A percentile compares a stretch with the other conserved stretches of the same genome.
Conservation (phyloP, 2,888 invertebrate genomes). For the Pterostichus madidus region DNA sequence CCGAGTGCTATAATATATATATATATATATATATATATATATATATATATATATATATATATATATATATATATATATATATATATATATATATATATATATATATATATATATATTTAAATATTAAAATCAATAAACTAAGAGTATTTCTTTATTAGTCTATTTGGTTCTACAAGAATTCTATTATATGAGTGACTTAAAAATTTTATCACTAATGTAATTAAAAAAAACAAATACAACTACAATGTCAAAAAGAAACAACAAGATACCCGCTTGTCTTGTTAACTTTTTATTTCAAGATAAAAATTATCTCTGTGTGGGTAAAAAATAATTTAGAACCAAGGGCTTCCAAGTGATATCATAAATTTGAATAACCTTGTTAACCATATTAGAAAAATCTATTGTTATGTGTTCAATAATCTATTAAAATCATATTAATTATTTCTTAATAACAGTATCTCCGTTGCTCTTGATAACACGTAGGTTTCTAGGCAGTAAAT, state of each 20-base stretch:
- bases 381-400: slow-evolving; percentile 48
- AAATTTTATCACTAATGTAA: slow-evolving; percentile 32
- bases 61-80: no score
- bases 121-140: no score
- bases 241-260: slow-evolving; percentile 31
- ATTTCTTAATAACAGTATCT: slow-evolving; percentile 35
- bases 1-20: no score
- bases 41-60: no score
- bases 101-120: no score
- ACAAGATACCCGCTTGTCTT: slow-evolving; percentile 7
- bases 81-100: no score
- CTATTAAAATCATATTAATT: slow-evolving; percentile 38
- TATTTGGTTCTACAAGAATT: neutral
- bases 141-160: slow-evolving; percentile 17
- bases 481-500: slow-evolving; percentile 36
- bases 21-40: no score
- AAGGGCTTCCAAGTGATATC: slow-evolving; percentile 40
- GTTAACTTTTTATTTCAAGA: slow-evolving; percentile 11
- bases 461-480: slow-evolving; percentile 4
- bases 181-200: slow-evolving; percentile 11
- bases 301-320: slow-evolving; percentile 40
- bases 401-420: slow-evolving; percentile 50
- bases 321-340: slow-evolving; percentile 36
- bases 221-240: slow-evolving; percentile 29
- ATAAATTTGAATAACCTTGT: slow-evolving; percentile 53